Base-by-base conservation (phyloP, 2,113 vertebrate species). In the Camelus bactrianus region DNA sequence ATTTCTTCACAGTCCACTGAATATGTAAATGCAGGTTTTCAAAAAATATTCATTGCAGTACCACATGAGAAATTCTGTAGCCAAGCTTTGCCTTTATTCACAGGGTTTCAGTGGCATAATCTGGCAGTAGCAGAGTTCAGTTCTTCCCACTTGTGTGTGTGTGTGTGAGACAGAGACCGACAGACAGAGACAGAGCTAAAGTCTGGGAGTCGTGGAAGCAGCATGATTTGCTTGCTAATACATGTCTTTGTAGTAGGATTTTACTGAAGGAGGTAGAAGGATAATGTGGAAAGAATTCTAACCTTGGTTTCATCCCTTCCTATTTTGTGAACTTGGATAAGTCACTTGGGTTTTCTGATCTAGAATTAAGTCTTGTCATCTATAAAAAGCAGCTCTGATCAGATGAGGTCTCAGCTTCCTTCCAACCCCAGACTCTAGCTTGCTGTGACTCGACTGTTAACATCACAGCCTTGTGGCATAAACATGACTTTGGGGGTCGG, bases 241-340 rank as follows among this genome's bases (percentile, higher is more conserved):
- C 82, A 10, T 46, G 73, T 35, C 46, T 87, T 93, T 75, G 35
- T 19, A 76, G 14, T 69, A 32, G 52, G 91, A 67, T 73, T 72
- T 75, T 56, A 70, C n/a, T 69, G 50, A 75, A 88, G 35, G 35
- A 42, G 28, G 9, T 0, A 32, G 32, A 75, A 82, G 28, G 1
- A 24, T 67, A 69, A 26, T 50, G 28, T 73, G 19, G 67, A 48
- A 76, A 88, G n/a, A 64, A 72, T 69, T 50, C 42, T 80, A 54
- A 85, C 19, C 69, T 95, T 93, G 58, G 4, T 46, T 94, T 82
- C 84, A 8, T 85, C 42, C 8, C 12, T 87, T 77, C 8, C 5
- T 94, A n/a, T 87, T 94, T 82, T 88, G 80, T 96, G 60, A 91
- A 50, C 8, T 60, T 92, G 64, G 19, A 38, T 83, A 52, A 90